Percentiles rank a stretch among this genome's conserved stretches.
Evolutionary conservation across 53 echinoderm and acorn worm genomes (phyloP).

Genomic region (Henricia sp.): DNA sequence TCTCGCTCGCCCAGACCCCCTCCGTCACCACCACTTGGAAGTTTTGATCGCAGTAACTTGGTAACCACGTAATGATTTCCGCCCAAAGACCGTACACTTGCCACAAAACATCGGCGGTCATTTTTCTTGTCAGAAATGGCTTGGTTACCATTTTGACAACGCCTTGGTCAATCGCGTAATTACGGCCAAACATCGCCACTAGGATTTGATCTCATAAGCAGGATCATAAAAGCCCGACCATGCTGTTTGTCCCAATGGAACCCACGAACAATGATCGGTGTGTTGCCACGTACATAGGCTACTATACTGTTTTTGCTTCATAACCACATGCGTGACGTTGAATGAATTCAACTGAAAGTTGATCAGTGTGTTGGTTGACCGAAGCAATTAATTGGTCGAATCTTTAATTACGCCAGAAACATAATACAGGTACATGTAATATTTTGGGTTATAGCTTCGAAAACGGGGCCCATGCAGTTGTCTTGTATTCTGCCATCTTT

Average conservation of each 20-base stretch:
- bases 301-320: background rate
- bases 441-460: no score
- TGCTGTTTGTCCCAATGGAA: background rate
- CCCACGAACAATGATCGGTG: background rate
- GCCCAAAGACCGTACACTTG: constrained; percentile 21
- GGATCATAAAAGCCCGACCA: background rate
- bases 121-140: constrained; percentile 4
- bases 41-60: constrained; percentile 46
- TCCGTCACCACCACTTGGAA: constrained; percentile 1
- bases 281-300: background rate
- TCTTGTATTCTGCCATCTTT: no score
- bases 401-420: no score
- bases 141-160: background rate
- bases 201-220: background rate
- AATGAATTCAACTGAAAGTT: no score
- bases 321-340: no score
- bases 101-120: constrained; percentile 7
- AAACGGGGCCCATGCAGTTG: no score
- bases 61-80: background rate
- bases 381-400: no score
- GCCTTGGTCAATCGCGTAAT: background rate
- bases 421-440: no score
- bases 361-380: no score
- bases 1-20: background rate
- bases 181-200: background rate